These are phyloP conservation scores for Calameuta pallipes DNA, from an alignment of 2,888 invertebrate genomes.

Conservation along the genomic window DNA sequence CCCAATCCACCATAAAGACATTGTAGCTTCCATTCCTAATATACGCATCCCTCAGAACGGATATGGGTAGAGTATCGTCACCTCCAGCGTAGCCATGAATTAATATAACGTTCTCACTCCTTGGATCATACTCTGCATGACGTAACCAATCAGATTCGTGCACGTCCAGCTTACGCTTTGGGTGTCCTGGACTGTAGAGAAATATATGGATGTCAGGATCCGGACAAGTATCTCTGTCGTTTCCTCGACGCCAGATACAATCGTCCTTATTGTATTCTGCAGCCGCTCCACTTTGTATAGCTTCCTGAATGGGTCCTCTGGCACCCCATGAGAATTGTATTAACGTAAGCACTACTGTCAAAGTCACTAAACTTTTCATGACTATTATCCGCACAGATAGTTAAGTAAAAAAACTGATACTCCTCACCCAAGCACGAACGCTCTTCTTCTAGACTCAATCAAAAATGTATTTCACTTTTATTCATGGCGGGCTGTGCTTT, in stretches of 20 bases:
- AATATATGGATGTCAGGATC: conserved; percentile 76
- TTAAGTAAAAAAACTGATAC: not conserved
- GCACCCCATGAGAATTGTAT: not conserved
- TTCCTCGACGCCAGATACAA: conserved; percentile 76
- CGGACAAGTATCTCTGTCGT: conserved; percentile 77
- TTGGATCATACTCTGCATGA: conserved; percentile 77
- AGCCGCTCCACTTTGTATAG: conserved; percentile 64
- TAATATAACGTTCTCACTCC: conserved; percentile 77
- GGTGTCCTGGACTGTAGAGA: conserved; percentile 73
- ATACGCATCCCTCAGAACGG: conserved; percentile 81
- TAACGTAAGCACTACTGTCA: not conserved
- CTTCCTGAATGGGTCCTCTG: conserved; percentile 59
- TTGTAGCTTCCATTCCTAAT: conserved; percentile 80
- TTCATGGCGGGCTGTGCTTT: not conserved
- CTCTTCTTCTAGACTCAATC: not conserved
- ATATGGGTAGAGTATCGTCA: conserved; percentile 78
- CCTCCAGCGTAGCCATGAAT: conserved; percentile 85
- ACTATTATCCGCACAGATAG: not conserved
- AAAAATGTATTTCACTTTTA: conserved; percentile 4
- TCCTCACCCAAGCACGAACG: not conserved
- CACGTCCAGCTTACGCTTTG: conserved; percentile 53
- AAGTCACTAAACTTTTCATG: not conserved
- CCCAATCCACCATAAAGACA: conserved; percentile 83
- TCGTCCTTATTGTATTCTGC: conserved; percentile 73
- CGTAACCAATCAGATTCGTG: conserved; percentile 78